Conservation (phyloP, 2,888 invertebrate genomes). For the Metopia argyrocephala region DNA sequence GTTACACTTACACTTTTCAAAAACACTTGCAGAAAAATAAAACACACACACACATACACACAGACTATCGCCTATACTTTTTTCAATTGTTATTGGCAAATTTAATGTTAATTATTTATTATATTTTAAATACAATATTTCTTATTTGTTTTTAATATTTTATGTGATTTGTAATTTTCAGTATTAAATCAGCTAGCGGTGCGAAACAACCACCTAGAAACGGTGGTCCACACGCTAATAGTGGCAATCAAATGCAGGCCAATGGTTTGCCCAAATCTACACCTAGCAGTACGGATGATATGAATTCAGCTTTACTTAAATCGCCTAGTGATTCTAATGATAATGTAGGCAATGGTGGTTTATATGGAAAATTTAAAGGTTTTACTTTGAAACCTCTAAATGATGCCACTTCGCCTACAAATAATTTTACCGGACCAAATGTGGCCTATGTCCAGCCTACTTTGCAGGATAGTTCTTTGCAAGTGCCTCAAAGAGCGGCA, state of each 20-base stretch:
- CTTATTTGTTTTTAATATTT: constrained; percentile 28
- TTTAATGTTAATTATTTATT: neutral
- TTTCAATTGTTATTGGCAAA: neutral
- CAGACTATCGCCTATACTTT: neutral
- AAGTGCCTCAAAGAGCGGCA: constrained; percentile 80
- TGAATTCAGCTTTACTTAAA: constrained; percentile 84
- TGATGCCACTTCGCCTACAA: constrained; percentile 72
- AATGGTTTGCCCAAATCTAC: constrained; percentile 79
- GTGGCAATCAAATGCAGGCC: constrained; percentile 59
- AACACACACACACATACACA: constrained; percentile 17
- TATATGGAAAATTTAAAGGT: constrained; percentile 93
- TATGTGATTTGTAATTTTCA: constrained; percentile 66
- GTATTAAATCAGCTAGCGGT: constrained; percentile 73
- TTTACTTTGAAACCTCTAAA: constrained; percentile 83
- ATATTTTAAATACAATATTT: neutral
- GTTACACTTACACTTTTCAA: constrained; percentile 45
- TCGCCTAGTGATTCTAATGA: constrained; percentile 80
- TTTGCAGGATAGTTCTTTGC: constrained; percentile 69
- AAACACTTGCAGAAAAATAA: neutral
- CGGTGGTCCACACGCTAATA: constrained; percentile 57
- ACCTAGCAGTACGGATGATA: constrained; percentile 83
- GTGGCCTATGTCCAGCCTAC: constrained; percentile 80
- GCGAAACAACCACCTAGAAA: constrained; percentile 69
- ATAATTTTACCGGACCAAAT: constrained; percentile 77
- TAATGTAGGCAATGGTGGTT: constrained; percentile 80